Conservation (phyloP, 37 sponge, comb jelly and placozoan genomes). For the Chondrosia reniformis region DNA sequence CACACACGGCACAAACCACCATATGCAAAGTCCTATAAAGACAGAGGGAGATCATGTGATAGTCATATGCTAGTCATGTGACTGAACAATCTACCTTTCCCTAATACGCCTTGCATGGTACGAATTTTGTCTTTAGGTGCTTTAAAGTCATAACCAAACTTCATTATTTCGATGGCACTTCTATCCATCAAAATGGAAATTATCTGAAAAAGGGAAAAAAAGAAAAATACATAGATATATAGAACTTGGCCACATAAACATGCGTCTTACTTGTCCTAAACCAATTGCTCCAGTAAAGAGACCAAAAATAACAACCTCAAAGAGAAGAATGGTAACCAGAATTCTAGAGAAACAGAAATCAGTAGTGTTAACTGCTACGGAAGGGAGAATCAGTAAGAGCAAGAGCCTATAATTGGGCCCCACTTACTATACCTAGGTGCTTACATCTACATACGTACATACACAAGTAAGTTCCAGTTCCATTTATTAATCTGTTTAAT, state of each 20-base stretch:
- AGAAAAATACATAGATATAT: not conserved
- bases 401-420: no score
- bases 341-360: slow-evolving; percentile 23
- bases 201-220: slow-evolving; percentile 16
- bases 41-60: no score
- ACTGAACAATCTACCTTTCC: slow-evolving; percentile 49
- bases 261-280: slow-evolving; percentile 47
- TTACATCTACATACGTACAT: no score
- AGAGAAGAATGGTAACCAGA: slow-evolving; percentile 40
- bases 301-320: slow-evolving; percentile 62
- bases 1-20: no score
- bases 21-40: no score
- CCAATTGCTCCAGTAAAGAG: slow-evolving; percentile 61
- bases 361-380: not conserved
- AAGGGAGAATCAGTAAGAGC: no score
- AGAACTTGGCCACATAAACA: not conserved
- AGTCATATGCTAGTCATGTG: no score
- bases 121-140: slow-evolving; percentile 32
- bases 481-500: no score
- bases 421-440: no score
- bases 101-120: slow-evolving; percentile 39
- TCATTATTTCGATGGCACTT: slow-evolving; percentile 49
- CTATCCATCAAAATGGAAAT: slow-evolving; percentile 54
- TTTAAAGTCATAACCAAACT: slow-evolving; percentile 42
- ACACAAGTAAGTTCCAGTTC: no score